Conservation (phyloP, 2,113 vertebrate species). For the Syngnathus scovelli region DNA sequence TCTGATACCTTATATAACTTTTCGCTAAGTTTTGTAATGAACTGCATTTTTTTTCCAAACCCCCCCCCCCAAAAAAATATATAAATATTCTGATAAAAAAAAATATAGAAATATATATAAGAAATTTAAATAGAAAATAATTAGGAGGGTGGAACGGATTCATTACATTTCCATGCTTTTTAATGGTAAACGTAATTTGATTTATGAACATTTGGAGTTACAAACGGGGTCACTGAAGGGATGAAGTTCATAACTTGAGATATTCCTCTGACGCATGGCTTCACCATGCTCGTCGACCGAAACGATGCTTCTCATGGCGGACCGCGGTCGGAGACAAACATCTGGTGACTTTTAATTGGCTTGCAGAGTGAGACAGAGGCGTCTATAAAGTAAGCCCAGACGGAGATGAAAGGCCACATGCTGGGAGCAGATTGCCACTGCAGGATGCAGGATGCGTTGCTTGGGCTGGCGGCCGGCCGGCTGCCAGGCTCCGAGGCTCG, state of each 20-base stretch:
- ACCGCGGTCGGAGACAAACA: constrained; percentile 63
- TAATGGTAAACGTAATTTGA: too few species aligned
- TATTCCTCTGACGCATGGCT: not conserved
- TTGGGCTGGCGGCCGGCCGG: not conserved
- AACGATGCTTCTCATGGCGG: constrained; percentile 35
- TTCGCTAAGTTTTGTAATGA: too few species aligned
- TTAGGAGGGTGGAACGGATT: too few species aligned
- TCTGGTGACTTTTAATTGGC: constrained; percentile 70
- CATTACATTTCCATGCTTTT: too few species aligned
- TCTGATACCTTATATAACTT: too few species aligned
- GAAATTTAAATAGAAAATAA: too few species aligned
- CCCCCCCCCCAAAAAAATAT: too few species aligned
- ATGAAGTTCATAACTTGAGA: not conserved
- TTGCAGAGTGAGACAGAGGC: constrained; percentile 61
- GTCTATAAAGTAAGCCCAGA: constrained; percentile 69
- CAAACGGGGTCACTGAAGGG: too few species aligned
- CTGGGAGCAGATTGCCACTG: constrained; percentile 68
- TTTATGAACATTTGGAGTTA: too few species aligned
- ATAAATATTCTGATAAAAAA: too few species aligned
- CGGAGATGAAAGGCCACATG: constrained; percentile 71
- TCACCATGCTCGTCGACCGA: constrained; percentile 13
- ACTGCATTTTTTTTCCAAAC: too few species aligned
- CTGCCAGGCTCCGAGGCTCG: not conserved
- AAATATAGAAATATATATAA: too few species aligned
- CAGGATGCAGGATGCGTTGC: constrained; percentile 47